These are phyloP conservation scores for Neomonachus schauinslandi DNA, from an alignment of 2,113 vertebrate genomes.

Conservation along the genomic window DNA sequence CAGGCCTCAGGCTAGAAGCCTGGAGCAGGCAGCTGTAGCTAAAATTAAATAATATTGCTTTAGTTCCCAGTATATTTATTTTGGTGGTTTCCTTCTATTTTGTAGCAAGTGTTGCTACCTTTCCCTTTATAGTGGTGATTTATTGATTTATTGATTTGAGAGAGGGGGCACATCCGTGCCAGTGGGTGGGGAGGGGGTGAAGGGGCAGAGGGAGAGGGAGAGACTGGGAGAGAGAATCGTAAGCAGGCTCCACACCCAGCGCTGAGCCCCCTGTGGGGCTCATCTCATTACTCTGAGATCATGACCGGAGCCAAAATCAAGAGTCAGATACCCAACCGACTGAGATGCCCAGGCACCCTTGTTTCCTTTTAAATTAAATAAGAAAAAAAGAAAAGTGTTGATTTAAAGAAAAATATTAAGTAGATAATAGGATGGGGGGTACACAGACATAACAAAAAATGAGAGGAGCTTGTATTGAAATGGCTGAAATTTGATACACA, in stretches of 20 bases:
- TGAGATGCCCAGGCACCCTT: background rate
- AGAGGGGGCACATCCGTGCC: background rate
- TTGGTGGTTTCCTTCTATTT: background rate
- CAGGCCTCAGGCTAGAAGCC: background rate
- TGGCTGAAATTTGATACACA: background rate
- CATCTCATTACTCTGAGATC: background rate
- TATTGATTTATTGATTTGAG: background rate
- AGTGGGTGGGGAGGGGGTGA: background rate
- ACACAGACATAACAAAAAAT: background rate
- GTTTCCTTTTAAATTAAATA: conserved; percentile 44
- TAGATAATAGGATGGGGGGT: background rate
- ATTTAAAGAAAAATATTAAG: conserved; percentile 37
- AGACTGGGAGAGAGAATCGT: background rate
- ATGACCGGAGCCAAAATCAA: background rate
- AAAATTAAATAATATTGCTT: conserved; percentile 15
- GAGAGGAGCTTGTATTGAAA: background rate
- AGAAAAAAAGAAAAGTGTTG: background rate
- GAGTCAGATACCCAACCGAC: background rate
- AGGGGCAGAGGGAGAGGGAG: background rate
- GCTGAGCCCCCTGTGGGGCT: background rate
- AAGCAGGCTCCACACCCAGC: background rate
- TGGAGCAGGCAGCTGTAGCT: background rate
- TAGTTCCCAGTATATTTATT: conserved; percentile 45
- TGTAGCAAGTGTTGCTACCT: background rate
- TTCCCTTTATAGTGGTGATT: conserved; percentile 11